Evolutionary conservation across 2,888 invertebrate genomes (phyloP), one percentile per base, ranked within the genome.

Genomic region (Odontocolon sp.): DNA sequence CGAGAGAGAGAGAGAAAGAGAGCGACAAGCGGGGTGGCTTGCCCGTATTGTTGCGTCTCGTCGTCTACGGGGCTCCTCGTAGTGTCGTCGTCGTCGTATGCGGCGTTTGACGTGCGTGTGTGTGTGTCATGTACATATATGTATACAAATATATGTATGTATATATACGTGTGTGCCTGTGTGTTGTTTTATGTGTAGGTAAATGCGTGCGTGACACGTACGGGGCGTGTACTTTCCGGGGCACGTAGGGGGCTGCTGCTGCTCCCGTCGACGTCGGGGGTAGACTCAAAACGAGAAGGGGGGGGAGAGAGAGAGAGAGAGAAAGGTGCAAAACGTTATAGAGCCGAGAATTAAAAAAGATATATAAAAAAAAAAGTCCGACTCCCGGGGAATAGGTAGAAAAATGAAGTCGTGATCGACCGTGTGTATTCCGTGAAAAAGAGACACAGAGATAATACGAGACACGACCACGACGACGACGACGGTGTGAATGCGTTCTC

Each of bases 141-240:
- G 56, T 61, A 31, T 28, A 21, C 45, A 26, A 21, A 40, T n/a
- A 28, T 54, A 47, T 47, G 63, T 63, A 26, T 33, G 16, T 36
- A 50, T 50, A 36, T 21, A 36, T 36, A 57, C 36, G 79, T 36
- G 56, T 61, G 69, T 63, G 70, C 61, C 68, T 59, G 66, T 71
- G 71, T 76, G 47, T 67, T 73, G 70, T n/a, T n/a, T n/a, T 18
- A 69, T 64, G 79, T 75, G 81, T 68, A 80, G 77, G 77, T 77
- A 64, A 77, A 82, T 81, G 79, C 82, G 80, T 82, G 84, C 80
- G 75, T 81, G 82, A 85, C 87, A 86, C 85, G 85, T 85, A 86
- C 85, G 84, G 87, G 88, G 88, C 87, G 88, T 87, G 88, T 87
- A 85, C 86, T 82, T 85, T 85, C 85, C 85, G 85, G 85, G 83